Conservation (phyloP, 53 echinoderm and acorn worm genomes). For the Astropecten irregularis region DNA sequence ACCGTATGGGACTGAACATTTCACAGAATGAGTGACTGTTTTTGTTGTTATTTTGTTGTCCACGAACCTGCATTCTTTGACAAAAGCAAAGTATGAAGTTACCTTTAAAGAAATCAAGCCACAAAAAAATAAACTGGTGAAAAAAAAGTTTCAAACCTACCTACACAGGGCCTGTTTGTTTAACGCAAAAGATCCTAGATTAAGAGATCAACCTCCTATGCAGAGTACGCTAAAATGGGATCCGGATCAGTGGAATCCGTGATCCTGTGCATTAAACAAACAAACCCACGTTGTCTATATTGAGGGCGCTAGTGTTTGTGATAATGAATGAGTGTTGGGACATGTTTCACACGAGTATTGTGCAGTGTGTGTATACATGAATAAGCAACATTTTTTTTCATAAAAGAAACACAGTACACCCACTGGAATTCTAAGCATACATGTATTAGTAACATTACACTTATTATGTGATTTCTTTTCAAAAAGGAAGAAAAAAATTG, state of each 20-base stretch:
- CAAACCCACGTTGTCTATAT: neutral
- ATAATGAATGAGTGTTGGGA: neutral
- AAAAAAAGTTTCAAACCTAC: neutral
- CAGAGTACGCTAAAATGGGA: no score
- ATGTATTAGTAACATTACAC: neutral
- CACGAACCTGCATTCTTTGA: no score
- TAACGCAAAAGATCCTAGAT: neutral
- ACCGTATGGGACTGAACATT: no score
- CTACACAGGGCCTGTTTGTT: no score
- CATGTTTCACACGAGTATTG: neutral
- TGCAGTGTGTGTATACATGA: neutral
- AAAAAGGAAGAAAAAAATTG: no score
- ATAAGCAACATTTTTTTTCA: no score
- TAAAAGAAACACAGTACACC: no score
- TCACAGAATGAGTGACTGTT: no score
- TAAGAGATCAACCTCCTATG: no score
- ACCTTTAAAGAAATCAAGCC: neutral
- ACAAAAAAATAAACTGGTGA: neutral
- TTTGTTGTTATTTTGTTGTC: neutral
- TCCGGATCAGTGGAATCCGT: no score
- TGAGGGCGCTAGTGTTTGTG: neutral
- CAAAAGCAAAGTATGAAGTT: no score
- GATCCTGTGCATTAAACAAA: neutral
- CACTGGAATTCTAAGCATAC: neutral
- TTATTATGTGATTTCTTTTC: no score